Percentiles rank a stretch among this genome's conserved stretches.
Evolutionary conservation across 2,888 invertebrate species (phyloP).

Genomic region (Tenthredo distinguenda): DNA sequence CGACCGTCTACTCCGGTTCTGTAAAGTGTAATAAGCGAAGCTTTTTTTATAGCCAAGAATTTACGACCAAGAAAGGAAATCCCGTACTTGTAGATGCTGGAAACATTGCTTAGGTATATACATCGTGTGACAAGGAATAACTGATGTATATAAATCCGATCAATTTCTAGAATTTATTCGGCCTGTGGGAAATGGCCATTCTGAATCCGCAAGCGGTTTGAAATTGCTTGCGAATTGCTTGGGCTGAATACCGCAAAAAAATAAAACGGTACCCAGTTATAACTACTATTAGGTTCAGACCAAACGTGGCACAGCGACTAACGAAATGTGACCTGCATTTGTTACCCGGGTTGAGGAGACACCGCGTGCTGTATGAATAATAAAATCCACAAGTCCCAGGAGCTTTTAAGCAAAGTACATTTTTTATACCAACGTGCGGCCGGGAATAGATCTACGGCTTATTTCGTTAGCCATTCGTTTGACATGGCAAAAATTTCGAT

Average conservation of each 20-base stretch:
- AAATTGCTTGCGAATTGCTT: not conserved
- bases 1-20: constrained; percentile 88
- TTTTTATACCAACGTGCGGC: constrained; percentile 31
- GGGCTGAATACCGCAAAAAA: not conserved
- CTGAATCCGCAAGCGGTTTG: not conserved
- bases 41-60: constrained; percentile 22
- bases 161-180: not conserved
- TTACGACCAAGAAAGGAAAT: not conserved
- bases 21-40: constrained; percentile 54
- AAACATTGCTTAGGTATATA: not conserved
- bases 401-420: constrained; percentile 48
- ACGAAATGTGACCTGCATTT: constrained; percentile 47
- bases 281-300: constrained; percentile 19
- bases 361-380: constrained; percentile 48
- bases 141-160: not conserved
- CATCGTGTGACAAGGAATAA: not conserved
- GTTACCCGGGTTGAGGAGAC: constrained; percentile 30
- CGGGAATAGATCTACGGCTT: not conserved
- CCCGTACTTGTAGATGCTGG: not conserved
- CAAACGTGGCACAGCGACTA: not conserved
- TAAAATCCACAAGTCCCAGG: constrained; percentile 46
- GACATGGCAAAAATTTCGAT: not conserved
- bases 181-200: not conserved
- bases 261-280: constrained; percentile 28
- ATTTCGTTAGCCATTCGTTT: constrained; percentile 8